These are phyloP conservation scores for Dasyprocta punctata DNA, from an alignment of 2,113 vertebrate genomes.

Conservation along the genomic window DNA sequence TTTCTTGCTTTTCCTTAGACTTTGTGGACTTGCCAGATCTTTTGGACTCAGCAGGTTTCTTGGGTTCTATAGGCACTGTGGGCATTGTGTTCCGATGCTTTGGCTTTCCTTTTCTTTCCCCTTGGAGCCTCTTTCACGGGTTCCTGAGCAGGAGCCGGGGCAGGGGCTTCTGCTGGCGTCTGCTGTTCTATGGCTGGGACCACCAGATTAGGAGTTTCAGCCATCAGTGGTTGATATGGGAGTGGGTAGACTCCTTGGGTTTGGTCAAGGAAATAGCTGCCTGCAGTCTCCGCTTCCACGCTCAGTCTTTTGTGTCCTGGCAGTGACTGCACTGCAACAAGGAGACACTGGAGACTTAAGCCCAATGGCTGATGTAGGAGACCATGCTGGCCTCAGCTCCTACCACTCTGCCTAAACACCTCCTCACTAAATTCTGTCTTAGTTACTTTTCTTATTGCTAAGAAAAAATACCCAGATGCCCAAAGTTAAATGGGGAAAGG, in stretches of 20 bases:
- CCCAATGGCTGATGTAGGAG: no score
- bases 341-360: no score
- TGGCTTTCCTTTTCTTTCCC: conserved; percentile 90
- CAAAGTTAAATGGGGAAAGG: no score
- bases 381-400: no score
- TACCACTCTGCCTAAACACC: no score
- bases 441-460: no score
- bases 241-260: conserved; percentile 84
- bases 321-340: no score
- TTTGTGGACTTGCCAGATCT: conserved; percentile 85
- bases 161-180: conserved; percentile 72
- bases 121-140: conserved; percentile 88
- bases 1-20: conserved; percentile 94
- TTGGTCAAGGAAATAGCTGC: conserved; percentile 86
- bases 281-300: no score
- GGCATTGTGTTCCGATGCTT: conserved; percentile 85
- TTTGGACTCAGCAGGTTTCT: conserved; percentile 76
- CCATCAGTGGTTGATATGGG: conserved; percentile 84
- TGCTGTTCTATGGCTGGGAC: conserved; percentile 70
- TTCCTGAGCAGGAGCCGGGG: conserved; percentile 79
- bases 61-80: conserved; percentile 83
- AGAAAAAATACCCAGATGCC: no score
- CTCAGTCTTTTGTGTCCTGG: no score
- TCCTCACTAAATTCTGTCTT: no score
- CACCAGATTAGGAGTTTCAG: conserved; percentile 78